Evolutionary conservation across 1,140 invertebrate species (phyloP), one percentile per base, ranked within the genome.

Genomic region (Bombus soroeensis): DNA sequence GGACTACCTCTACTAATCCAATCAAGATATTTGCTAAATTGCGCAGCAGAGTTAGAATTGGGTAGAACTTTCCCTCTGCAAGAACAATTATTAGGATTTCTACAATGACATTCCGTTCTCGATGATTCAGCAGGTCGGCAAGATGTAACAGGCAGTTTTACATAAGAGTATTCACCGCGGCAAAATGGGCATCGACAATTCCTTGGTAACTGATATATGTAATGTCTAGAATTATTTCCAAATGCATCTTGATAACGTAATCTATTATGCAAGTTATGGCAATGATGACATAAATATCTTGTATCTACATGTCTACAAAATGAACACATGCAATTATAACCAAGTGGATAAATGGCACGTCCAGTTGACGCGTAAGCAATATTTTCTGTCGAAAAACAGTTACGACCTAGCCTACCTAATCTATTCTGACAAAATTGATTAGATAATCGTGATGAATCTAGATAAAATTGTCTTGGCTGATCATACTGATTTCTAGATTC

Each of bases 381-480:
- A 72, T 95, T 95, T 64, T 95, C 94, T 15, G 92, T 94, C 1
- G 94, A 95, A 59, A 95, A 95, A 77, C 94, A 95, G 72, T 95
- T 95, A 4, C 94, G 90, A 53, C 93, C 92, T 15, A 94, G 82
- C 79, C 92, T 89, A 53, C 83, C 93, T 39, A 94, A 72, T 25
- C 92, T 91, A 84, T 88, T 93, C 5, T 94, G 92, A 57, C 92
- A 93, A 12, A 93, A 91, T n/a, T 93, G 93, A 43, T 86, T 92
- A 47, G 90, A 80, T 6, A 94, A 87, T 85, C 92, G 90, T 32
- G 89, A 85, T 2, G 92, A 85, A 39, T 93, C 92, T 32, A 93
- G 78, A 75, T 92, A 93, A 5, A 93, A 86, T 39, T 88, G 87
- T 34, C 94, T 89, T 1, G 91, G 87, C 62, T 94, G 91, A 78